Conservation (phyloP, 2,888 invertebrate species). For the Coenonympha glycerion region DNA sequence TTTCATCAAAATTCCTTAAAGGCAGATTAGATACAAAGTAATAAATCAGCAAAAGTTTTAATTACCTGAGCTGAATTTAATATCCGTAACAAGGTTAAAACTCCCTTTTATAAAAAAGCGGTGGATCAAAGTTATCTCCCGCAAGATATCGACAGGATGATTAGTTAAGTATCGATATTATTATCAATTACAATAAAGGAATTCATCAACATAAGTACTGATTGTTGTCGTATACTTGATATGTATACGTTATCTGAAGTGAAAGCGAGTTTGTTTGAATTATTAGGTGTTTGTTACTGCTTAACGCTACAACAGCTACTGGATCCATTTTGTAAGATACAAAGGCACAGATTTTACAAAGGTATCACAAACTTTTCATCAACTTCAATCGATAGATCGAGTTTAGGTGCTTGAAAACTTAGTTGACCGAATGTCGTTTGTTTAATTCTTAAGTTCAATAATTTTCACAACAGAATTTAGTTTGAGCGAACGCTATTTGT, state of each 20-base stretch:
- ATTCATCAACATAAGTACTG: too few species aligned
- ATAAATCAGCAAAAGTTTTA: conserved; percentile 40
- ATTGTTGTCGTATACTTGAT: too few species aligned
- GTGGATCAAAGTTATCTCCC: not conserved
- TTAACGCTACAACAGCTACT: too few species aligned
- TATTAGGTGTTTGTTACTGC: too few species aligned
- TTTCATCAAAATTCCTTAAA: conserved; percentile 52
- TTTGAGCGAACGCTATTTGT: conserved; percentile 9
- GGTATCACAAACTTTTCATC: too few species aligned
- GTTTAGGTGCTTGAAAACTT: not conserved
- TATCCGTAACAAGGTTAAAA: not conserved
- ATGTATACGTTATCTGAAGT: too few species aligned
- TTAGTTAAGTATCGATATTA: not conserved
- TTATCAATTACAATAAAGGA: too few species aligned
- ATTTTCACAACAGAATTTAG: conserved; percentile 3
- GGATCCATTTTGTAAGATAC: too few species aligned
- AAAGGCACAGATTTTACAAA: too few species aligned
- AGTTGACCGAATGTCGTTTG: not conserved
- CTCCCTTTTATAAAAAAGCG: not conserved
- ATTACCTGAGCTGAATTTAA: conserved; percentile 32
- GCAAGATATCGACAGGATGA: not conserved
- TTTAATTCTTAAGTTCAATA: conserved; percentile 4
- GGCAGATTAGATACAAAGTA: conserved; percentile 39
- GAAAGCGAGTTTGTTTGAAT: too few species aligned
- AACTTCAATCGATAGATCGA: not conserved